Evolutionary conservation across 2,113 vertebrate species (phyloP), one percentile per base, ranked within the genome.

Genomic region (Myiozetetes cayanensis): DNA sequence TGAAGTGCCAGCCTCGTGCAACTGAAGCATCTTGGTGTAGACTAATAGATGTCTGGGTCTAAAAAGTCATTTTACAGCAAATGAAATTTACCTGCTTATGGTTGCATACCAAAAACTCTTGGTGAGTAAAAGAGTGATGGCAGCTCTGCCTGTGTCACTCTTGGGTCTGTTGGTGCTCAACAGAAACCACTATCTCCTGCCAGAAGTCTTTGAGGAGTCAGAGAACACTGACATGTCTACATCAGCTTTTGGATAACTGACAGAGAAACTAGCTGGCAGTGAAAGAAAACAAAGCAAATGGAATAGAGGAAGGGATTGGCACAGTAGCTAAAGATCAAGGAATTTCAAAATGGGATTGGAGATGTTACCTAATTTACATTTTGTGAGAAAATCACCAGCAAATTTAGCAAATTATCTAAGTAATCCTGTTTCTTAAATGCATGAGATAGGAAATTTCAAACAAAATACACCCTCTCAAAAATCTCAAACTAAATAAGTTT

Each of bases 81-180:
- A 90, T 94, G 83, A 84, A 68, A 97, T 87, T 97, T 97, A 95
- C 86, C 67, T 91, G 16, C 49, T 8, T 84, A 46, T 65, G 61
- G 63, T 78, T 93, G 77, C 65, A 39, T 20, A 13, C 75, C 73
- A 49, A 74, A 71, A 91, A 47, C 27, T 90, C 71, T 76, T 65
- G 37, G 50, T 94, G 82, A 93, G 62, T 83, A 80, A 80, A 68
- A 63, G 59, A 67, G 35, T 3, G 7, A 93, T 44, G 33, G 35
- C 89, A 96, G 63, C 58, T 90, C 75, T 92, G 9, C 59, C 93
- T 31, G 2, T 12, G 23, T 49, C 75, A 47, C 49, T 91, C 43
- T 46, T 89, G 91, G 78, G 49, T 79, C 43, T 87, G 73, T 25
- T 91, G 66, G 79, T 77, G 50, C 25, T 25, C 75, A 83, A 72